Evolutionary conservation across 2,113 vertebrate species (phyloP).

Genomic region (Brachirus orientalis): DNA sequence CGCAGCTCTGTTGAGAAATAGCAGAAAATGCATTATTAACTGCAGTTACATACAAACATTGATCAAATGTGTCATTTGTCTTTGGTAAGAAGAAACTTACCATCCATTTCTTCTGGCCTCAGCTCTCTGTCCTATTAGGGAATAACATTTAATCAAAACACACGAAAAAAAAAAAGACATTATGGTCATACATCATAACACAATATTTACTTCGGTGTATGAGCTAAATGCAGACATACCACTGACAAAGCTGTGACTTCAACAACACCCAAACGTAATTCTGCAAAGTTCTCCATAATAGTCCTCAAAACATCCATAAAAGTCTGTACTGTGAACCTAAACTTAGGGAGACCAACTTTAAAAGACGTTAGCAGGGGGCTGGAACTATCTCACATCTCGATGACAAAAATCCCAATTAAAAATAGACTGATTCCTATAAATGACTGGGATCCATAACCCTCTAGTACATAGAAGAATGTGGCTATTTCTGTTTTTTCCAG

Average conservation of each 20-base stretch:
- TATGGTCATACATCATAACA: constrained; percentile 23
- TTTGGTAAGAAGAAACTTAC: constrained; percentile 74
- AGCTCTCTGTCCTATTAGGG: constrained; percentile 92
- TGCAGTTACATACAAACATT: no score
- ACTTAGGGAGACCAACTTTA: no score
- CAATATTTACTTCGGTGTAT: constrained; percentile 16
- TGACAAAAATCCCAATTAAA: constrained; percentile 15
- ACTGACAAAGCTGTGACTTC: constrained; percentile 1
- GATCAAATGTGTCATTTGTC: no score
- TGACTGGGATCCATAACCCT: constrained; percentile 32
- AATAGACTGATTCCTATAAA: constrained; percentile 40
- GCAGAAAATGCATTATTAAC: constrained; percentile 7
- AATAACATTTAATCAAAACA: constrained; percentile 44
- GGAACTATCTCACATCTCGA: no score
- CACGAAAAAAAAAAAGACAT: neutral
- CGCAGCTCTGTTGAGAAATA: constrained; percentile 86
- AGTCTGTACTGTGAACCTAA: constrained; percentile 1
- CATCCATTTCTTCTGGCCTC: constrained; percentile 96
- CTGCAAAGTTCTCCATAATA: constrained; percentile 29
- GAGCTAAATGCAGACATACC: constrained; percentile 24
- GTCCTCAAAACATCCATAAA: neutral
- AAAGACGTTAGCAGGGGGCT: constrained; percentile 4
- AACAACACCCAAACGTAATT: constrained; percentile 31
- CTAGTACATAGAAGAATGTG: constrained; percentile 57
- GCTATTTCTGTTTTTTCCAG: constrained; percentile 48